Base-by-base conservation (phyloP, 2,797 vertebrate species). In the Myioborus miniatus region DNA sequence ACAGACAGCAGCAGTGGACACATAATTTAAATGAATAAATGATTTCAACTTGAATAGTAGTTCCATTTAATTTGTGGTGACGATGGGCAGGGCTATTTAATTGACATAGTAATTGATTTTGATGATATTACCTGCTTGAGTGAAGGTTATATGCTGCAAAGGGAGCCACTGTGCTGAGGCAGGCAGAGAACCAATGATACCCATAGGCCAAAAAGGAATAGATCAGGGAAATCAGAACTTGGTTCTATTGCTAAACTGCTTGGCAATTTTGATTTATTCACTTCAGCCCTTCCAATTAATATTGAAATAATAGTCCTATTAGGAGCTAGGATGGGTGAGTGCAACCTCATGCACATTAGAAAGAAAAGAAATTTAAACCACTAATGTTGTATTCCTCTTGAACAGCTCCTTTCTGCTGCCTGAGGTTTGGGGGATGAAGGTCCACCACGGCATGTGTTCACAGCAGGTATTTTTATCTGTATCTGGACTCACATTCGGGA, bases 51-150 rank as follows among this genome's bases (percentile, higher is more conserved):
- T 84, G 32, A 27, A 49, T 36, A 79, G 80, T 78, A 78, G 58
- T 67, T 90, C 69, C 44, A 72, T 86, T 93, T 95, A 78, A 93
- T 93, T 88, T 82, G 49, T 90, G 15, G 56, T 87, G 63, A 90
- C 20, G 52, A 75, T 91, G 62, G 76, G 77, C 63, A 86, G 85
- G 90, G 75, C 52, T 70, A 70, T 77, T 91, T 94, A 94, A 91
- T 77, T 84, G 87, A 77, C 76, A 80, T n/a, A 91, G 79, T 67
- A 91, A 88, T 91, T 95, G 44, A 90, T 95, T 92, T 74, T 90
- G 65, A 89, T 94, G 65, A 43, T 91, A 83, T 84, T 87, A 72
- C 86, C 70, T 87, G 75, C 89, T 43, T 53, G 71, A 92, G 14
- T 82, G 78, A 91, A 95, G 83, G 86, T 89, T 90, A 53, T 50